These are phyloP conservation scores for Melitaea athalia DNA, from an alignment of 2,888 invertebrate species.

Conservation along the genomic window DNA sequence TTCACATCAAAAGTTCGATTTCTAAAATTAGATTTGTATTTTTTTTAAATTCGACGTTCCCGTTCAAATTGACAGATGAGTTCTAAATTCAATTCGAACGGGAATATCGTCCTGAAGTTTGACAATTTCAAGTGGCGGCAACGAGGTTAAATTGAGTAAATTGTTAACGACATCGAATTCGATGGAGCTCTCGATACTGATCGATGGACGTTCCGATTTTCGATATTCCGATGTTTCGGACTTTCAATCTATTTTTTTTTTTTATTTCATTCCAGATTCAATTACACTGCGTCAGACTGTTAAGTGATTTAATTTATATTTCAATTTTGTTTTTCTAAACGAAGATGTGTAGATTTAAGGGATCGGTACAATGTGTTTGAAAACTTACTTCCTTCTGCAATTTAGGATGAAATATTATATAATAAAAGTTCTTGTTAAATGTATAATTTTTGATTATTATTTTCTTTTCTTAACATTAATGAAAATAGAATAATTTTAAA, in stretches of 20 bases:
- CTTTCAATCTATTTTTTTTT: neutral
- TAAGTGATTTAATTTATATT: too few relatives aligned
- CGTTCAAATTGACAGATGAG: neutral
- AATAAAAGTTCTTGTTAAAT: too few relatives aligned
- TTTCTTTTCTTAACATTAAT: too few relatives aligned
- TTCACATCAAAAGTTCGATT: neutral
- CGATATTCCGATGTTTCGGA: neutral
- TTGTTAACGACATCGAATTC: constrained; percentile 29
- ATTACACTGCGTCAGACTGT: too few relatives aligned
- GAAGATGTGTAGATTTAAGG: too few relatives aligned
- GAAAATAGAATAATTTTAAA: too few relatives aligned
- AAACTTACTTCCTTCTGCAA: too few relatives aligned
- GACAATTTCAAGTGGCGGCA: constrained; percentile 21
- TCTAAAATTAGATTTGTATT: neutral
- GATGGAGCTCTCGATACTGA: constrained; percentile 19
- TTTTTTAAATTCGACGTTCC: neutral
- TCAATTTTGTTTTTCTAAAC: neutral
- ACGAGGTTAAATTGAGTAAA: constrained; percentile 32
- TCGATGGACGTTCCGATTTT: constrained; percentile 6
- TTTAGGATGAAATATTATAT: too few relatives aligned
- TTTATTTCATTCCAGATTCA: neutral
- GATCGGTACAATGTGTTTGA: too few relatives aligned
- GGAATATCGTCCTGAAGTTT: constrained; percentile 8
- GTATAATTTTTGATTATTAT: too few relatives aligned
- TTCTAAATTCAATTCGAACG: neutral